A percentile compares a stretch with the other conserved stretches of the same genome.
Evolutionary conservation across 2,113 vertebrate species (phyloP).

Genomic region (Carollia perspicillata): DNA sequence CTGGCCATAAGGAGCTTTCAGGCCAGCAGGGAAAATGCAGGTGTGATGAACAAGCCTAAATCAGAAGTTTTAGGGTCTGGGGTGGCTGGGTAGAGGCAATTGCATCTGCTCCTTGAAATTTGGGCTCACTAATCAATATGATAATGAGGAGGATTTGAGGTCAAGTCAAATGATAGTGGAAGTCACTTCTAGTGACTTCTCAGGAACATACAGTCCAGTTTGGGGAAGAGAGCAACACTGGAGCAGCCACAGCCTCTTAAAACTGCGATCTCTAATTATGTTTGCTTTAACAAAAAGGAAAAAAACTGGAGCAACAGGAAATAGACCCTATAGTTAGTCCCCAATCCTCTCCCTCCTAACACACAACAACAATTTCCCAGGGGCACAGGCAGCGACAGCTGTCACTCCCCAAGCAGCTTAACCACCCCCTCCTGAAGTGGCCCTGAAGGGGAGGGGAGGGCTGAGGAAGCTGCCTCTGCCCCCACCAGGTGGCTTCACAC

Average conservation of each 20-base stretch:
- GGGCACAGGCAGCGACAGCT: background rate
- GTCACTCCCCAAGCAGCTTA: background rate
- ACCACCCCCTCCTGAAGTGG: background rate
- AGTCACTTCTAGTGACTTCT: background rate
- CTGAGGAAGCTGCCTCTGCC: background rate
- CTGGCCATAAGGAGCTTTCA: background rate
- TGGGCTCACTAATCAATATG: background rate
- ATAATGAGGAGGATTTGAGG: background rate
- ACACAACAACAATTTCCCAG: background rate
- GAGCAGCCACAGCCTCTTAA: background rate
- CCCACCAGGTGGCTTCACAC: background rate
- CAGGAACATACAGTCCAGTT: background rate
- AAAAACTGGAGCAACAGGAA: background rate
- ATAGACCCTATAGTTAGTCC: background rate
- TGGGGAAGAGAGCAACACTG: background rate
- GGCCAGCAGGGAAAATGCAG: background rate
- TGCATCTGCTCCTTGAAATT: background rate
- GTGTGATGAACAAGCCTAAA: background rate
- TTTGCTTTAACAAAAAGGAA: background rate
- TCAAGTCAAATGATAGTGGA: background rate
- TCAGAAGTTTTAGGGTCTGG: background rate
- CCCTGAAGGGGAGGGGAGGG: background rate
- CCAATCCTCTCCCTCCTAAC: background rate
- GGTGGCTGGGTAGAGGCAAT: no score
- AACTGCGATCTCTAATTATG: background rate